These are phyloP conservation scores for Sparidentex hasta DNA, from an alignment of 2,797 vertebrate species.

Conservation along the genomic window DNA sequence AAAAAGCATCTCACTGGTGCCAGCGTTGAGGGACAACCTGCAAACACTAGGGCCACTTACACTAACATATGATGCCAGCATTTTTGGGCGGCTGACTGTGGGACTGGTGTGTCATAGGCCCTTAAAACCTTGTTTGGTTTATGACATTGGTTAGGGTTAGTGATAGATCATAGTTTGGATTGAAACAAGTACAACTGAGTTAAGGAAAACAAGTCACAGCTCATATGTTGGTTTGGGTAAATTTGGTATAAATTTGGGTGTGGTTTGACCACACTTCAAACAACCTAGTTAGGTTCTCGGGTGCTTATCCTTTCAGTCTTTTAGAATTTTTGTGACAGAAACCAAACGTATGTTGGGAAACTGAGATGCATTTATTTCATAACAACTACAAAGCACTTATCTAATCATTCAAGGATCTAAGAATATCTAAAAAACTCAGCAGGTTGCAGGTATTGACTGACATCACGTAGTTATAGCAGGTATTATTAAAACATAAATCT, in stretches of 20 bases:
- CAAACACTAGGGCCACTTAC: no score
- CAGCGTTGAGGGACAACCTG: no score
- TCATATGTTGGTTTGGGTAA: neutral
- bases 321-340: neutral
- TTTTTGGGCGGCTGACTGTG: no score
- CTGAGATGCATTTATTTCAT: neutral
- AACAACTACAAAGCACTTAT: neutral
- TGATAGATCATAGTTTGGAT: neutral
- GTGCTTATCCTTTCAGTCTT: neutral
- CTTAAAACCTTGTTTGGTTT: neutral
- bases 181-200: neutral
- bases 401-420: neutral
- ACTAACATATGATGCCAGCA: no score
- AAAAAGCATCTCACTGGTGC: no score
- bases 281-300: neutral
- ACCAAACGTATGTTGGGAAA: neutral
- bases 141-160: neutral
- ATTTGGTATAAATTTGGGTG: neutral
- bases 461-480: conserved; percentile 9
- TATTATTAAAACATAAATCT: conserved; percentile 25
- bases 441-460: conserved; percentile 9
- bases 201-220: neutral
- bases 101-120: no score
- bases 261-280: neutral
- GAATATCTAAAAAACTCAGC: neutral